phyloP scores from a whole-genome alignment of 2,113 vertebrate genomes.

The Phaethon lepturus region DNA sequence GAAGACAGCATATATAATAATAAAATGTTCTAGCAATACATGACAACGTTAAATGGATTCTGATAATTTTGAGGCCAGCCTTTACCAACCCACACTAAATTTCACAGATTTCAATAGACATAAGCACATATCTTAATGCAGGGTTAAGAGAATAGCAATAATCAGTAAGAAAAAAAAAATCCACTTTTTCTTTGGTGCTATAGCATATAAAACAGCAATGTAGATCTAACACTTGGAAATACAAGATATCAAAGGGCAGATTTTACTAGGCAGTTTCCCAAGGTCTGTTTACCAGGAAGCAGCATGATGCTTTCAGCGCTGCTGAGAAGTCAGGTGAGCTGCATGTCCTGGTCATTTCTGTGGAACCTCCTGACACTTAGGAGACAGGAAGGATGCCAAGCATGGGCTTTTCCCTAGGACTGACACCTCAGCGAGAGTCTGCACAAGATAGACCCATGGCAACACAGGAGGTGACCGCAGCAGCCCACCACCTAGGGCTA shows the following conservation, averaged over 20 bases:
- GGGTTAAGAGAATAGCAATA: background rate
- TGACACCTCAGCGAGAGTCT: background rate
- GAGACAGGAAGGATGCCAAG: background rate
- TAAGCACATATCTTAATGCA: background rate
- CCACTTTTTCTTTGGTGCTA: background rate
- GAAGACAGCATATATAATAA: background rate
- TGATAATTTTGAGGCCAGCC: background rate
- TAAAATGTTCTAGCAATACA: background rate
- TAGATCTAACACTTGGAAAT: background rate
- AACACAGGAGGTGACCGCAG: background rate
- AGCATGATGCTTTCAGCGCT: background rate
- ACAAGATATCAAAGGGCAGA: background rate
- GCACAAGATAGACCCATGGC: accelerated
- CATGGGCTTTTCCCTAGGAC: background rate
- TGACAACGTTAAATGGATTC: background rate
- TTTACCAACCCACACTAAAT: background rate
- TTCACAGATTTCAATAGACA: background rate
- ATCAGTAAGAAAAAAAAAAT: background rate
- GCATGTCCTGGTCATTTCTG: accelerated
- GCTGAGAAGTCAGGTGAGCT: background rate
- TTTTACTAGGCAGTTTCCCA: background rate
- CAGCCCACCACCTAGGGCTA: background rate
- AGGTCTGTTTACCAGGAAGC: background rate
- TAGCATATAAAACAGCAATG: background rate
- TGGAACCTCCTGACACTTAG: background rate